Evolutionary conservation across 1,140 invertebrate species (phyloP), one percentile per base, ranked within the genome.

Genomic region (Hyposmocoma kahamanoa): DNA sequence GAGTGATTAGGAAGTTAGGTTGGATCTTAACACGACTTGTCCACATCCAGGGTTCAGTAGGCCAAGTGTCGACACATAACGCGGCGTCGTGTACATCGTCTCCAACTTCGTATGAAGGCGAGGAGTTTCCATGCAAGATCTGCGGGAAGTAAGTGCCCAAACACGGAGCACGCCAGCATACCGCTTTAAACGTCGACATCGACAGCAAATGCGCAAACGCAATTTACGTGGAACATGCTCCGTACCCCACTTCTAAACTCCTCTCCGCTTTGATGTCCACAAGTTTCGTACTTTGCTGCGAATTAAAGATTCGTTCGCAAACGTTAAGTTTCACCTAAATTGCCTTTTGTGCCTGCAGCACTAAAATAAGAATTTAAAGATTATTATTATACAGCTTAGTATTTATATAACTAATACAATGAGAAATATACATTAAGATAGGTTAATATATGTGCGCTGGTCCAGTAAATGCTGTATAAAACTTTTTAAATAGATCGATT

Each of bases 71-170:
- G 46, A 49, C 67, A 53, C 64, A 50, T 45, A 46, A 43, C 52
- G 43, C 63, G 44, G 45, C 69, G 41, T 59, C 67, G 39, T 56
- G 67, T 50, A 42, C 67, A n/a, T 57, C 76, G 15, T 78, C 84
- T 18, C 71, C 84, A n/a, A 61, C 72, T n/a, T 60, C 81, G 6
- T 77, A 68, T 56, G 85, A 86, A 36, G 74, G 67, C 32, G 90
- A 89, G 70, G 90, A 91, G 77, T 91, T 94, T 87, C 96, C 96
- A 69, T 98, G 97, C 91, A 97, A 96, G 90, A 93, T 98, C 82
- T 98, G 97, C 93, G 96, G 96, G 90, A 97, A 97, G 96, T 97
- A 95, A 95, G 95, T 96, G 87, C 81, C 89, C 86, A 87, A 78
- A 79, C 57, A 24, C 72, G 59, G 50, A 56, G 28, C 48, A 65